phyloP scores from a whole-genome alignment of 2,113 vertebrate species.

The Catagonus wagneri region DNA sequence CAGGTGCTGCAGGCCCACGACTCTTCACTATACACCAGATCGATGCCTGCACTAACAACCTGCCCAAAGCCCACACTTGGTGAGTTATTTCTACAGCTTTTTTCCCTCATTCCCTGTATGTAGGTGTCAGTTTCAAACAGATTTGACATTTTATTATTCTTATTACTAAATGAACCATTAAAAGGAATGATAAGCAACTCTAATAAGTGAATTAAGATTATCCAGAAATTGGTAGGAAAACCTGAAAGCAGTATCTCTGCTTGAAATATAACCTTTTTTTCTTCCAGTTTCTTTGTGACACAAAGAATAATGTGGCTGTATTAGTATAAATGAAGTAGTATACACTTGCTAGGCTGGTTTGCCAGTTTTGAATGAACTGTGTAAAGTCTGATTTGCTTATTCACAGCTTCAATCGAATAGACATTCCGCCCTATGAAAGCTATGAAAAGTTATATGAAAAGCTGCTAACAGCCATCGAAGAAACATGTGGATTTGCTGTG shows the following conservation, averaged over 20 bases:
- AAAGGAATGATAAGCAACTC: constrained; percentile 22
- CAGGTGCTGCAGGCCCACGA: constrained; percentile 97
- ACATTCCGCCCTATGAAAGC: constrained; percentile 98
- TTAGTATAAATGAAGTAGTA: neutral
- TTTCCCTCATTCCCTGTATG: neutral
- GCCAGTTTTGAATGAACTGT: constrained; percentile 7
- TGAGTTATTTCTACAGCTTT: constrained; percentile 82
- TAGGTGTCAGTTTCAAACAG: constrained; percentile 7
- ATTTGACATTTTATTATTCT: constrained; percentile 15
- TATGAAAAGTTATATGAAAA: constrained; percentile 99
- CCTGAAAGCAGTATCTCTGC: neutral
- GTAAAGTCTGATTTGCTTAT: constrained; percentile 69
- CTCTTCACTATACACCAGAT: constrained; percentile 99
- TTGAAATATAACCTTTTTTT: neutral
- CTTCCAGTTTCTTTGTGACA: neutral
- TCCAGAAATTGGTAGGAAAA: constrained; percentile 15
- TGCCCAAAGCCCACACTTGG: constrained; percentile 99
- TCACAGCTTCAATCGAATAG: constrained; percentile 97
- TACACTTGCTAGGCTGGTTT: neutral
- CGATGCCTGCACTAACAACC: constrained; percentile 96
- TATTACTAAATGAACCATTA: neutral
- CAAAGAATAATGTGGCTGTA: neutral
- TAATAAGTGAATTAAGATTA: constrained; percentile 36
- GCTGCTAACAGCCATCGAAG: constrained; percentile 99
- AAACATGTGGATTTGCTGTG: constrained; percentile 99